phyloP scores from a whole-genome alignment of 2,888 invertebrate genomes.

The Netelia melanura region DNA sequence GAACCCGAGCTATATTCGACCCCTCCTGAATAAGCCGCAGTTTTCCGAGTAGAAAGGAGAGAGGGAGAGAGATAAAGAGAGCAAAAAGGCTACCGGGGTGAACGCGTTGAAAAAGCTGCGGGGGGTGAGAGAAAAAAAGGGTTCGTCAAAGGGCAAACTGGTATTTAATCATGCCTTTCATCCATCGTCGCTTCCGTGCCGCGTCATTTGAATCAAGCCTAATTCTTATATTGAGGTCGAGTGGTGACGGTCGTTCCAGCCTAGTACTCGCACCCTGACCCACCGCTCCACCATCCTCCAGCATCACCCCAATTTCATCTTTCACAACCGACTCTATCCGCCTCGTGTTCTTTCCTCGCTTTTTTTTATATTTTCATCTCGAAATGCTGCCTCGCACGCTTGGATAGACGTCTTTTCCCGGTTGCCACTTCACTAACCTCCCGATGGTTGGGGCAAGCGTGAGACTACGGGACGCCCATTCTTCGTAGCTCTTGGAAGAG shows the following conservation, averaged over 20 bases:
- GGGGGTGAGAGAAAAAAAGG: constrained; percentile 38
- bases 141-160: constrained; percentile 70
- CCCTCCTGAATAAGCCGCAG: constrained; percentile 52
- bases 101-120: constrained; percentile 57
- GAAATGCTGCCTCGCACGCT: constrained; percentile 42
- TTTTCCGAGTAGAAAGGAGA: constrained; percentile 38
- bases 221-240: constrained; percentile 74
- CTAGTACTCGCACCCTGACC: constrained; percentile 44
- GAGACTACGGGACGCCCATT: constrained; percentile 46
- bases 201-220: constrained; percentile 71
- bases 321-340: constrained; percentile 18
- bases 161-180: constrained; percentile 73
- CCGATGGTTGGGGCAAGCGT: constrained; percentile 41
- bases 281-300: background rate
- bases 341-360: constrained; percentile 41
- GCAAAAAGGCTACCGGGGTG: constrained; percentile 29
- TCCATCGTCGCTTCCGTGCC: constrained; percentile 65
- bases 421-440: constrained; percentile 41
- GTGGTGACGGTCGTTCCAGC: constrained; percentile 60
- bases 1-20: constrained; percentile 38
- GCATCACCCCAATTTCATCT: constrained; percentile 6
- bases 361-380: constrained; percentile 61
- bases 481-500: constrained; percentile 46
- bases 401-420: constrained; percentile 36
- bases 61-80: constrained; percentile 18